These are phyloP conservation scores for Odontothrips loti DNA, from an alignment of 2,888 invertebrate genomes.

Conservation along the genomic window DNA sequence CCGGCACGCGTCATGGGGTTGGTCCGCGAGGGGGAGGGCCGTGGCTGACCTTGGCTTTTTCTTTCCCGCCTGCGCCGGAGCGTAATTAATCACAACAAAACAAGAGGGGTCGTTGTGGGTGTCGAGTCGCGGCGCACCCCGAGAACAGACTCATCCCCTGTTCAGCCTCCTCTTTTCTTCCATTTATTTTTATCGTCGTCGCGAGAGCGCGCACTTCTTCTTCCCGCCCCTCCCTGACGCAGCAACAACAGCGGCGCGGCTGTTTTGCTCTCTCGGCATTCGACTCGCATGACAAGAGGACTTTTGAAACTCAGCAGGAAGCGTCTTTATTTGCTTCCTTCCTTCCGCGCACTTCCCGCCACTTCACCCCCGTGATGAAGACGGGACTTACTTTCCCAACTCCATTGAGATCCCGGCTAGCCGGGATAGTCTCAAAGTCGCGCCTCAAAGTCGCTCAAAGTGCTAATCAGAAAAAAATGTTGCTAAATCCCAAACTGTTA, in stretches of 20 bases:
- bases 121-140: not conserved
- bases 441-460: too few species aligned
- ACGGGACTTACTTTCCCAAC: too few species aligned
- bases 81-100: conserved; percentile 41
- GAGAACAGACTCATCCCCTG: not conserved
- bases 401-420: too few species aligned
- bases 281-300: too few species aligned
- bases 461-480: not conserved
- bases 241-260: not conserved
- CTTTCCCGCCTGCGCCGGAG: not conserved
- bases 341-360: not conserved
- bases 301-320: too few species aligned
- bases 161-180: not conserved
- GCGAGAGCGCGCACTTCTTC: not conserved
- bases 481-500: too few species aligned
- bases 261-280: not conserved
- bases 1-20: too few species aligned
- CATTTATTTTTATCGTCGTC: not conserved
- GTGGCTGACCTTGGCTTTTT: too few species aligned
- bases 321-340: not conserved
- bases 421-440: too few species aligned
- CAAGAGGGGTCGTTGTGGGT: conserved; percentile 28
- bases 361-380: not conserved
- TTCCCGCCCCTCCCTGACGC: not conserved
- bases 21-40: too few species aligned